Base-by-base conservation (phyloP, 2,888 invertebrate species). In the Ligdia adustata region DNA sequence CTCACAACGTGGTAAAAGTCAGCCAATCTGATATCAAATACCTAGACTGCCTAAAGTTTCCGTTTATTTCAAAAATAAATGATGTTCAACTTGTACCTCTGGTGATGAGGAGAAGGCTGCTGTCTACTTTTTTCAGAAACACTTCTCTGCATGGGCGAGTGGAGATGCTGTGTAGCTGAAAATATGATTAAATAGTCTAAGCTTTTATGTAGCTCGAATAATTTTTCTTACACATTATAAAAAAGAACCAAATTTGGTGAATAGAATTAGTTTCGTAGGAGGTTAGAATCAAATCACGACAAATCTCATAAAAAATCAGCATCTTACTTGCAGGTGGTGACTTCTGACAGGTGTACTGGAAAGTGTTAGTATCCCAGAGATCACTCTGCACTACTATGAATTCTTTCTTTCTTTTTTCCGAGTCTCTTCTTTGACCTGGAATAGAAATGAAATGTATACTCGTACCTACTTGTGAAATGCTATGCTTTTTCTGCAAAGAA, bases 311-410 rank as follows among this genome's bases (percentile, higher is more conserved):
- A 29, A 22, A 33, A 7, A 31, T 28, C 42, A n/a, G n/a, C n/a
- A n/a, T 39, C 54, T 61, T 62, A 65, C 72, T 67, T 68, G 77
- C 71, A 4, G 83, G 60, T 2, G 87, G 87, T 4, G 88, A 74
- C 57, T 90, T 89, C 60, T 90, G 88, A 46, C 88, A 88, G 1
- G 86, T 90, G 49, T 90, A 90, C 52, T 92, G 92, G 55, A 93
- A 91, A 0, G 93, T 93, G 52, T 91, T 92, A 0, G 93, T 93
- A 57, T 93, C 93, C 93, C 93, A 93, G n/a, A 93, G 75, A 64
- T 93, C 93, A 62, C 93, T 93, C 68, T 93, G 93, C 1, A 93
- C 93, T 3, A 93, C 93, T 37, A 93, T 92, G 64, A 92, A 93
- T 38, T 92, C 92, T 42, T 92, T 92, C 62, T 89, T 88, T 13